Base-by-base conservation (phyloP, 2,888 invertebrate genomes). In the Andricus quercusramuli region DNA sequence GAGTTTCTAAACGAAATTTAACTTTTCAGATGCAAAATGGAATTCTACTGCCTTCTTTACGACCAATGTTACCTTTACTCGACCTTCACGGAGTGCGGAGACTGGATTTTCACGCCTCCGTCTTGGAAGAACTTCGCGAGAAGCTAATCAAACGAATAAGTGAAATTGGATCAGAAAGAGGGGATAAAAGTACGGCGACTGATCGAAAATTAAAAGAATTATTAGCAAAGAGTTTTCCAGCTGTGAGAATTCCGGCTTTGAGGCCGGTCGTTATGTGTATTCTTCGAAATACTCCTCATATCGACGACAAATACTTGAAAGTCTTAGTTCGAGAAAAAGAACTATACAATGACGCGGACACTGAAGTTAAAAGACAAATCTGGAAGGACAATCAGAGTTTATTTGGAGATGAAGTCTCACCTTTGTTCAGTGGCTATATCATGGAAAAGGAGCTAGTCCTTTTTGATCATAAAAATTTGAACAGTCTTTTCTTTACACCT, bases 321-420 rank as follows among this genome's bases (percentile, higher is more conserved):
- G 95, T 96, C 25, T 92, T 96, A 83, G 97, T 98, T 0, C 94
- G 96, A 82, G 98, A 98, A 90, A 95, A 97, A 85, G 98, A 98
- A 91, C 93, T 99, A 9, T 99, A 99, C 91, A 96, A 96, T 86
- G 98, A 98, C 87, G 98, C 98, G 13, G 98, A 99, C 84, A 98
- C 98, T 0, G 98, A 98, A 94, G 99, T 99, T 0, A 99, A 99
- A 91, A 94, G 99, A 65, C 99, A 99, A 92, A 99, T 99, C 88
- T 99, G 99, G 99, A 97, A 98, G 89, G 98, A 99, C 89, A 98
- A 99, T 93, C 99, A 99, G 91, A 97, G 98, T 1, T 93, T 99
- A 44, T 99, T 99, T 93, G 98, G 99, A 22, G 99, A 99, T 93
- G 99, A 99, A 94, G 98, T 99, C 0, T 98, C 98, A 0, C 99